phyloP scores from a whole-genome alignment of 2,888 invertebrate genomes.

The Bugulina stolonifera region DNA sequence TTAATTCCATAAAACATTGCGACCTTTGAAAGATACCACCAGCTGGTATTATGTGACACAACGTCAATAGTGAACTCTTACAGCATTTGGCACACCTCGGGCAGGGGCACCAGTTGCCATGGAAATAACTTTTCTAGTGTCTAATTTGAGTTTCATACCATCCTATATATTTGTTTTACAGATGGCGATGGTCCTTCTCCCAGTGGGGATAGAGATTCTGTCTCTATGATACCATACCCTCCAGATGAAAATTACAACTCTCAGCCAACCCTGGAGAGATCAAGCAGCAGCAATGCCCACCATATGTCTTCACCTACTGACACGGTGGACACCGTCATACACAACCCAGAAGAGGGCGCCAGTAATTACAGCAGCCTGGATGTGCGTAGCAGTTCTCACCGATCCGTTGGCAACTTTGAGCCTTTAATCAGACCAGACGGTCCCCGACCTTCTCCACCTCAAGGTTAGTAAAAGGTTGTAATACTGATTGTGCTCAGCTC shows the following conservation, averaged over 20 bases:
- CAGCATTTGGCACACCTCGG: no score
- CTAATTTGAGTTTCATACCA: no score
- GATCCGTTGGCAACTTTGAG: conserved; percentile 22
- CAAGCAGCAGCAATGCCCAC: neutral
- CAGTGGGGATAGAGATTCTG: neutral
- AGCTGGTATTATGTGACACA: no score
- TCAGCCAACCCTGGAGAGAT: conserved; percentile 24
- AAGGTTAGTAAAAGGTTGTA: no score
- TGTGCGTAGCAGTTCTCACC: neutral
- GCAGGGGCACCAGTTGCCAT: no score
- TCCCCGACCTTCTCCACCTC: neutral
- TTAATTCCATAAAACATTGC: no score
- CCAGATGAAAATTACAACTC: conserved; percentile 19
- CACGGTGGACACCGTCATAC: conserved; percentile 17
- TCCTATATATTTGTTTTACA: neutral
- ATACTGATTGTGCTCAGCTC: no score
- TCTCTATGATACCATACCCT: neutral
- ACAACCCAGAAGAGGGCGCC: neutral
- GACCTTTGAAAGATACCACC: no score
- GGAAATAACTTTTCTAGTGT: no score
- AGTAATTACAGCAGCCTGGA: neutral
- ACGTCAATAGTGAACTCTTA: no score
- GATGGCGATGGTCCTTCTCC: neutral
- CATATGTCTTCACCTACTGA: conserved; percentile 21
- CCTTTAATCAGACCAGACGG: conserved; percentile 6